Base-by-base conservation (phyloP, 2,113 vertebrate species). In the Ivindomyrus marchei region DNA sequence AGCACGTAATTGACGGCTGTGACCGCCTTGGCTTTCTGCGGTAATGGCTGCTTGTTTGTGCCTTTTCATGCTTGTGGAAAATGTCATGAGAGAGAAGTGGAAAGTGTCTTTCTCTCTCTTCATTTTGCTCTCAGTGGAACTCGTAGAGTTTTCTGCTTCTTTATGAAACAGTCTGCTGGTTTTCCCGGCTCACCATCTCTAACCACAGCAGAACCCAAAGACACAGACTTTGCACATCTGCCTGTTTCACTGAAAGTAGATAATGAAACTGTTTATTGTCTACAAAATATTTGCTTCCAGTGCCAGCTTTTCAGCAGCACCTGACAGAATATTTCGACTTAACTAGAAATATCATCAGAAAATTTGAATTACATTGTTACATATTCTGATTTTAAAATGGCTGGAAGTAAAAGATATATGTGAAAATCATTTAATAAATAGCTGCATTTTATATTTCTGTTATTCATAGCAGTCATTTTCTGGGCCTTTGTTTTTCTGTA, bases 181-280 rank as follows among this genome's bases (percentile, higher is more conserved):
- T 47, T 87, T 46, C 27, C 85, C 56, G 6, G 19, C 56, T 87
- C n/a, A 45, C 42, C 84, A 49, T 8, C 45, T 86, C 39, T 74
- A 50, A 90, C 85, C 89, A 87, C 89, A 87, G 58, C 85, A 13
- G 47, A 52, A 47, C 19, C 58, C 85, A 24, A n/a, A 36, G 86
- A 39, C 49, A 56, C 21, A n/a, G 17, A n/a, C 21, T 62, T 11
- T 66, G 53, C 53, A 9, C 53, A 21, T n/a, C 15, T 45, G 27
- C 3, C 31, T 4, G 17, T 42, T 66, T 88, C 49, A 31, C 50
- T 58, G 86, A 56, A 88, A 56, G 24, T 58, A 58, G 86, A 88
- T 56, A 31, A 87, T n/a, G 24, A 27, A 31, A 49, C 50, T 53
- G 27, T 31, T 17, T 47, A 58, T 56, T 6, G 1, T 87, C 85